Evolutionary conservation across 1,140 invertebrate species (phyloP).

Genomic region (Bombus turneri): DNA sequence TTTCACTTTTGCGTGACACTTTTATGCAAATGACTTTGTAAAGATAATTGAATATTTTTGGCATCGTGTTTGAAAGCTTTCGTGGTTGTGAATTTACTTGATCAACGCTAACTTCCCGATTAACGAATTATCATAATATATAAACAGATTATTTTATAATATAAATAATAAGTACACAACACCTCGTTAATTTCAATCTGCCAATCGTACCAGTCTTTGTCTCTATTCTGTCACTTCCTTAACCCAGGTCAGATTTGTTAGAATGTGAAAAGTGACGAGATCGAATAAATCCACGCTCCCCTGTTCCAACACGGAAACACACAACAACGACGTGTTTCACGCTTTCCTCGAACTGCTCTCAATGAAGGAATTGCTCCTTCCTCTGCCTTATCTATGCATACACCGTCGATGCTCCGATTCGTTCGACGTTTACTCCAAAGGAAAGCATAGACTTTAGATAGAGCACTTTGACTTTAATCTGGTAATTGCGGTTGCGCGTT

Average conservation of each 20-base stretch:
- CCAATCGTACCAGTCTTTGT: neutral
- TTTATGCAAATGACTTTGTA: neutral
- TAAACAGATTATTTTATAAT: too few species aligned
- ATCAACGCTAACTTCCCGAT: too few species aligned
- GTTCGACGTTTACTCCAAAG: neutral
- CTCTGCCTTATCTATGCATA: neutral
- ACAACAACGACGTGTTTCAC: neutral
- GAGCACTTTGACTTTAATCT: slow-evolving; percentile 18
- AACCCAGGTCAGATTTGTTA: too few species aligned
- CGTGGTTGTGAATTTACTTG: too few species aligned
- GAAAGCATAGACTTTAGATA: too few species aligned
- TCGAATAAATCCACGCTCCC: neutral
- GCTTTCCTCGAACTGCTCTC: neutral
- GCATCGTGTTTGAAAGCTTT: neutral
- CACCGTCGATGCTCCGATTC: neutral
- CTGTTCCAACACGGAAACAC: neutral
- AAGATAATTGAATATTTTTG: neutral
- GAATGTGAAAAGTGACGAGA: neutral
- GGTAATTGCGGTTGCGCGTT: slow-evolving; percentile 36
- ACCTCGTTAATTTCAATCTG: slow-evolving; percentile 51
- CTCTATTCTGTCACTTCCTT: too few species aligned
- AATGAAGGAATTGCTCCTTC: neutral
- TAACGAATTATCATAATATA: too few species aligned
- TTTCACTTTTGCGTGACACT: neutral
- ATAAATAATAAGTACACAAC: neutral